phyloP scores from a whole-genome alignment of 2,888 invertebrate species.

The Aspidapion aeneum region DNA sequence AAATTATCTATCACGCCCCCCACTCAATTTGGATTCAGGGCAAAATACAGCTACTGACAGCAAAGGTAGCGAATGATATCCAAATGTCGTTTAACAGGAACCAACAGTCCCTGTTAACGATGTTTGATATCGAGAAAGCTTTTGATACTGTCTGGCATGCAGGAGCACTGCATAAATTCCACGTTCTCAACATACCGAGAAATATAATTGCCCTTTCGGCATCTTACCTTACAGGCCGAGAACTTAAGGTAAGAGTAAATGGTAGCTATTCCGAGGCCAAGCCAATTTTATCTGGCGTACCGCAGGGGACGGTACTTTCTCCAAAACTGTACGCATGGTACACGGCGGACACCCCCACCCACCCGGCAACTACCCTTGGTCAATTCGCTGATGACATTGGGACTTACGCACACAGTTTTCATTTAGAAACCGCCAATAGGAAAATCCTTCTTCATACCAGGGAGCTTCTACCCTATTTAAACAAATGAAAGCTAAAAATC shows the following conservation, averaged over 20 bases:
- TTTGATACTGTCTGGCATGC: conserved; percentile 8
- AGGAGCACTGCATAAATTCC: conserved; percentile 6
- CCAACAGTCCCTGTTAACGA: neutral
- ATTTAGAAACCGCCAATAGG: neutral
- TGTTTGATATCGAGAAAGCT: conserved; percentile 8
- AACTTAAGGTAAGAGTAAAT: conserved; percentile 3
- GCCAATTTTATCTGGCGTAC: conserved; percentile 4
- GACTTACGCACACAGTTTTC: neutral
- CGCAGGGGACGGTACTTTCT: conserved; percentile 15
- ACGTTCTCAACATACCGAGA: neutral
- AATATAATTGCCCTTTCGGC: neutral
- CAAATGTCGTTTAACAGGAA: neutral
- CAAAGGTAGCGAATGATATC: neutral
- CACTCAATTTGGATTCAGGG: conserved; percentile 3
- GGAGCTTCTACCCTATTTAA: conserved; percentile 6
- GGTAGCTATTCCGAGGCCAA: neutral
- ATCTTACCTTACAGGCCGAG: neutral
- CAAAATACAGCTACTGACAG: neutral
- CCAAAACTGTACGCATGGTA: conserved; percentile 9
- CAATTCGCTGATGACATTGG: neutral
- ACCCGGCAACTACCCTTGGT: neutral
- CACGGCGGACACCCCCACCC: conserved; percentile 11
- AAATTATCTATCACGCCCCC: neutral
- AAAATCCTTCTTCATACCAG: neutral
- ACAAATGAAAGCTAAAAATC: conserved; percentile 9